These are phyloP conservation scores for Bemisia tabaci DNA, from an alignment of 1,140 invertebrate species.

Conservation along the genomic window DNA sequence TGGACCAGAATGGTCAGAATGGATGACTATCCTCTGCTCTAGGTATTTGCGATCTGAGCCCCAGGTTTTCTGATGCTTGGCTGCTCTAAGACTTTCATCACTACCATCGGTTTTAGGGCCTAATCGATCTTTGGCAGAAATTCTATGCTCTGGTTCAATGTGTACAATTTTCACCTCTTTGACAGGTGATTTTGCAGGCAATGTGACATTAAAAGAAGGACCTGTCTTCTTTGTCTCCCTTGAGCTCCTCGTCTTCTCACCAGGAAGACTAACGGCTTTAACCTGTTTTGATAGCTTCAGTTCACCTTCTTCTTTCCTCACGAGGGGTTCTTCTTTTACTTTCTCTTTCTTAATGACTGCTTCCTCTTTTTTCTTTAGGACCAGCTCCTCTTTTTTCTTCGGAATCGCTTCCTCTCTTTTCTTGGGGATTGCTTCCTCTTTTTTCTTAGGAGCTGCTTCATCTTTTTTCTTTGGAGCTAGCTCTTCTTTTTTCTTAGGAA, in stretches of 20 bases:
- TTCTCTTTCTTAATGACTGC: slow-evolving; percentile 6
- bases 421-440: slow-evolving; percentile 3
- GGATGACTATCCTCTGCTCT: background rate
- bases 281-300: background rate
- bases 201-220: slow-evolving; percentile 18
- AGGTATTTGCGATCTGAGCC: slow-evolving; percentile 9
- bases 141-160: slow-evolving; percentile 12
- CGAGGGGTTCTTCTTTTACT: slow-evolving; percentile 15
- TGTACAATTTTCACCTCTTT: slow-evolving; percentile 3
- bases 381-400: slow-evolving; percentile 9
- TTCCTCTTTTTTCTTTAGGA: slow-evolving; percentile 9
- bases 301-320: slow-evolving; percentile 14
- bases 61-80: slow-evolving; percentile 6
- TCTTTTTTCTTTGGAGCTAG: slow-evolving; percentile 9
- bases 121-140: slow-evolving; percentile 25
- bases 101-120: slow-evolving; percentile 25
- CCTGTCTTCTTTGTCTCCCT: slow-evolving; percentile 20
- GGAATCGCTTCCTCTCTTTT: slow-evolving; percentile 13
- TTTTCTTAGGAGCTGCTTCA: slow-evolving; percentile 4
- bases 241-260: slow-evolving; percentile 8
- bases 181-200: slow-evolving; percentile 10
- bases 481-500: slow-evolving; percentile 11
- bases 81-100: slow-evolving; percentile 7
- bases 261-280: background rate
- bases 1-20: slow-evolving; percentile 4